Base-by-base conservation (phyloP, 2,888 invertebrate genomes). In the Hypomecis punctinalis region DNA sequence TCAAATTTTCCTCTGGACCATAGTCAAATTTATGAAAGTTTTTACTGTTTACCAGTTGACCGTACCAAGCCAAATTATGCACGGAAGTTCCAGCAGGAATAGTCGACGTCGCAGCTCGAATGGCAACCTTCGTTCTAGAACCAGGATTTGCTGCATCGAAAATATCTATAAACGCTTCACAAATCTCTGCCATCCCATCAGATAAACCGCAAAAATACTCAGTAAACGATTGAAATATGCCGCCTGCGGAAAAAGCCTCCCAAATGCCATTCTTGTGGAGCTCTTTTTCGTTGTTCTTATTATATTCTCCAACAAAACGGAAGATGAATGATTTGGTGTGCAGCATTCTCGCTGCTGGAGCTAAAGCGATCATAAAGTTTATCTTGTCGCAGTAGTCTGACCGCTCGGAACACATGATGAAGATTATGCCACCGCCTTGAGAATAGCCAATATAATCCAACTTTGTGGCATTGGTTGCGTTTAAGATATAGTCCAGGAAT, bases 381-480 rank as follows among this genome's bases (percentile, higher is more conserved):
- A 95, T 91, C 83, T 96, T 96, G 0, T 90, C 79, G 82, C 95
- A 95, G 70, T 95, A 96, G 33, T 93, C 94, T 0, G 96, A 95
- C 54, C 85, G 85, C 71, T 94, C 93, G 0, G 95, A 94, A 56
- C 94, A 93, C 95, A 96, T 95, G 0, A 96, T 94, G 78, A 94
- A 95, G 75, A 94, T 95, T 4, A 86, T 84, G 0, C 95, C 95
- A 0, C 95, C 94, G 5, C 97, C 97, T 82, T 95, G 95, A 0
- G 97, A 97, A 79, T 96, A 97, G 0, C 97, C 97, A 8, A 96
- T 94, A 36, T 84, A 89, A 43, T 86, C 86, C 33, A 91, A 53
- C 36, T 82, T 85, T 0, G 73, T 63, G 1, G 70, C 64, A 0
- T 74, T 69, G 0, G 89, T 88, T 4, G 77, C 62, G 1, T 76